phyloP scores from a whole-genome alignment of 2,888 invertebrate genomes.

The Lasioglossum zephyrum region DNA sequence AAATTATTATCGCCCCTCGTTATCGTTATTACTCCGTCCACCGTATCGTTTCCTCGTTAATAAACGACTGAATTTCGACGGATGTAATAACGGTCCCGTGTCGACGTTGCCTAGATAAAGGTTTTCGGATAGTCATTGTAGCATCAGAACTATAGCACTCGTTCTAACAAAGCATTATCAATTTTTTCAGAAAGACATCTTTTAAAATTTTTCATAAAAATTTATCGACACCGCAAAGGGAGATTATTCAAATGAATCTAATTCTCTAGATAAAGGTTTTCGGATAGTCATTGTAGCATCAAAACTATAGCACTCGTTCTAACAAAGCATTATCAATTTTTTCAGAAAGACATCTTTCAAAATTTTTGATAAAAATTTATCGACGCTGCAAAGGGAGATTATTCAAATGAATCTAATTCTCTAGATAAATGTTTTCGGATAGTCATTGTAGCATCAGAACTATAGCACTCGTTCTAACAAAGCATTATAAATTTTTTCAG shows the following conservation, averaged over 20 bases:
- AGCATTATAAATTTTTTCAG: neutral
- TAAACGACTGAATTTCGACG: neutral
- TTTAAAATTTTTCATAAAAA: too few relatives aligned
- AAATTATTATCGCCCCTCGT: conserved; percentile 7
- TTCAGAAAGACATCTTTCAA: neutral
- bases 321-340: neutral
- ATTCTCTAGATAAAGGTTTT: too few relatives aligned
- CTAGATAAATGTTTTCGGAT: too few relatives aligned
- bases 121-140: neutral
- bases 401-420: too few relatives aligned
- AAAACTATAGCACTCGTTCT: neutral
- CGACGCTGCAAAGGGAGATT: too few relatives aligned
- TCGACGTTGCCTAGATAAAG: neutral
- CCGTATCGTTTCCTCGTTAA: conserved; percentile 4
- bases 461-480: neutral
- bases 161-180: neutral
- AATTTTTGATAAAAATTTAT: too few relatives aligned
- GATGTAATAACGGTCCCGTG: neutral
- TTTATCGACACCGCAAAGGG: too few relatives aligned
- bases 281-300: too few relatives aligned
- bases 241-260: too few relatives aligned
- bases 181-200: neutral
- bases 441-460: too few relatives aligned
- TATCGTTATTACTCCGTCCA: neutral
- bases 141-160: neutral